Conservation (phyloP, 2,113 vertebrate species). For the Lonchura striata region DNA sequence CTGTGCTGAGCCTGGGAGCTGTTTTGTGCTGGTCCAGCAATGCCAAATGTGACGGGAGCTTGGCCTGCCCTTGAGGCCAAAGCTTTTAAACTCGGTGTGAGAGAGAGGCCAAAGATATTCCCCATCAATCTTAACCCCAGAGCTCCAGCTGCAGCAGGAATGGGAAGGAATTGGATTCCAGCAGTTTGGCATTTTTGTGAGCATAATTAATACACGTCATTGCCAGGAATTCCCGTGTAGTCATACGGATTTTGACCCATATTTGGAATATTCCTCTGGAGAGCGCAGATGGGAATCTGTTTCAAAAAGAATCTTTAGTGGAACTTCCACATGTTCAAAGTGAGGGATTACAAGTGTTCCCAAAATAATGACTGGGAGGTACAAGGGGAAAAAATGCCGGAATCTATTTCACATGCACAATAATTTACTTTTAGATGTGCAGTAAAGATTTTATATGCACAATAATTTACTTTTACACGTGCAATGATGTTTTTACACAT, state of each 20-base stretch:
- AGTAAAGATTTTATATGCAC: slow-evolving; percentile 68
- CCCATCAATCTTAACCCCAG: neutral
- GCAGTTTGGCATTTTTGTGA: neutral
- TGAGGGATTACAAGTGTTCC: slow-evolving; percentile 8
- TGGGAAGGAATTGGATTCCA: neutral
- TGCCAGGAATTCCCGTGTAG: neutral
- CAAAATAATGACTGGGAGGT: slow-evolving; percentile 34
- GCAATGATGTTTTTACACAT: slow-evolving; percentile 49
- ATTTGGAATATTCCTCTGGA: neutral
- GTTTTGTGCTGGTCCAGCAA: neutral
- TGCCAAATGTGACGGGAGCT: neutral
- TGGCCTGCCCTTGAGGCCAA: neutral
- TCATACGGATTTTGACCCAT: fast-evolving
- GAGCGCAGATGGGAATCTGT: neutral
- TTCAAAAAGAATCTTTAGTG: neutral
- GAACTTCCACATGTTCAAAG: neutral
- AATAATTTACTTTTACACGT: slow-evolving; percentile 65
- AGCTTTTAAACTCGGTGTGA: neutral
- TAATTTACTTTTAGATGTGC: slow-evolving; percentile 70
- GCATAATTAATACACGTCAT: neutral
- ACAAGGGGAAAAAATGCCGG: neutral
- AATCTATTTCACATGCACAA: slow-evolving; percentile 45
- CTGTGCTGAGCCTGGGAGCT: neutral
- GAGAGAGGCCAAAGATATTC: neutral
- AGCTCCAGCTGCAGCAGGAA: neutral